Percentiles rank a stretch among this genome's conserved stretches.
phyloP scores from a whole-genome alignment of 2,888 invertebrate species.

The Fissipunctia ypsillon region DNA sequence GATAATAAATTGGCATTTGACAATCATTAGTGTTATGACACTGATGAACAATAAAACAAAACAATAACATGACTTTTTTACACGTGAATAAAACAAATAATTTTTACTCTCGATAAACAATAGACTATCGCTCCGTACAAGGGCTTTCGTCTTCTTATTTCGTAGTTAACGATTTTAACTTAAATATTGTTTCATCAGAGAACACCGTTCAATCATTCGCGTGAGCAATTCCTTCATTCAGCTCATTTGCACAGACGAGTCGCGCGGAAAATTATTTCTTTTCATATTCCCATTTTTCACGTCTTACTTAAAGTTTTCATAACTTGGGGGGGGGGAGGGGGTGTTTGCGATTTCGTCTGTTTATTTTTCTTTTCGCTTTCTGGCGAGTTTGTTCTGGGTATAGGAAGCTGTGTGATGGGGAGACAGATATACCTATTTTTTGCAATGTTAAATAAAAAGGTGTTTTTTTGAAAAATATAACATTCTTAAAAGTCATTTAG shows the following conservation, averaged over 20 bases:
- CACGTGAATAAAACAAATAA: neutral
- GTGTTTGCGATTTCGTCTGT: conserved; percentile 78
- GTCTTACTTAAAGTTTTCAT: conserved; percentile 88
- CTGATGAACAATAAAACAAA: neutral
- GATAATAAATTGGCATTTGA: neutral
- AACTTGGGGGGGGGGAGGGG: conserved; percentile 64
- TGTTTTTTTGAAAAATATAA: no score
- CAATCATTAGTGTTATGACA: neutral
- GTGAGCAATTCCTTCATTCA: conserved; percentile 87
- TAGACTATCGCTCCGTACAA: neutral
- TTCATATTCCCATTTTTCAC: conserved; percentile 90
- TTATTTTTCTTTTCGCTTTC: conserved; percentile 77
- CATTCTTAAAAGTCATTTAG: no score
- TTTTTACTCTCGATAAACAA: neutral
- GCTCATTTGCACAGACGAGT: conserved; percentile 90
- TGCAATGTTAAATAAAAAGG: no score
- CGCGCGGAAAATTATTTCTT: conserved; percentile 91
- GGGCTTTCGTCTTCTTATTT: conserved; percentile 22
- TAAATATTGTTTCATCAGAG: conserved; percentile 86
- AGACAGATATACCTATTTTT: neutral
- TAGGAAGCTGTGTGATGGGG: neutral
- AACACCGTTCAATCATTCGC: conserved; percentile 89
- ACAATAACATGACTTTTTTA: no score
- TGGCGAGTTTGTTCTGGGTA: conserved; percentile 50
- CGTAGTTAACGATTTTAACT: conserved; percentile 69